These are phyloP conservation scores for Prunella himalayana DNA, from an alignment of 2,113 vertebrate genomes.

Conservation along the genomic window DNA sequence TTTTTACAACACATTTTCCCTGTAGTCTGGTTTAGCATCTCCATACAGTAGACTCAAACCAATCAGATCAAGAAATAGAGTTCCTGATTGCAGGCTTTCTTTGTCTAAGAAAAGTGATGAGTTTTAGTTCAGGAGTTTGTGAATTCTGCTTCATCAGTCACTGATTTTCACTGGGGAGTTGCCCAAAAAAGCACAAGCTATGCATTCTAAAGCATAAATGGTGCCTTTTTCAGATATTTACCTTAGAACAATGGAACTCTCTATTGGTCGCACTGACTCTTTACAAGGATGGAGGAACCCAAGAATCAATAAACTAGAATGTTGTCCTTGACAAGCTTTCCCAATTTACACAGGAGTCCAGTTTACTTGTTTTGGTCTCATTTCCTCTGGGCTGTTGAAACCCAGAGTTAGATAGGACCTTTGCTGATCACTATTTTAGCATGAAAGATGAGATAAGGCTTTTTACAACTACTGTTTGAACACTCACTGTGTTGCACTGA, in stretches of 20 bases:
- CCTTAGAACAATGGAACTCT: neutral
- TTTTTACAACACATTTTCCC: neutral
- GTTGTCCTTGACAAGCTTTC: neutral
- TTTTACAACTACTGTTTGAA: neutral
- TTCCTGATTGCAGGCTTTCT: neutral
- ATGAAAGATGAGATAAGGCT: neutral
- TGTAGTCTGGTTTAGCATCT: neutral
- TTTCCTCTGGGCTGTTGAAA: neutral
- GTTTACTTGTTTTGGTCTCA: neutral
- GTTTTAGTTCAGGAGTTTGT: neutral
- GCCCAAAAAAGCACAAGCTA: neutral
- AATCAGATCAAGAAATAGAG: neutral
- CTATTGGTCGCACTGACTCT: neutral
- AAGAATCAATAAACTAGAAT: neutral
- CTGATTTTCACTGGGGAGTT: neutral
- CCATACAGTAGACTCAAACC: rapidly evolving
- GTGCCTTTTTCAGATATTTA: neutral
- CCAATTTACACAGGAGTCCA: neutral
- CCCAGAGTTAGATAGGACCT: neutral
- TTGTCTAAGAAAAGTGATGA: neutral
- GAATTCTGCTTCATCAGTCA: neutral
- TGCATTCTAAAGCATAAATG: neutral
- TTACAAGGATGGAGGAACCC: neutral
- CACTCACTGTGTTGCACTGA: neutral
- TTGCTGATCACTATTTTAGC: neutral